Percentiles rank a stretch among this genome's conserved stretches.
Evolutionary conservation across 2,888 invertebrate species (phyloP).

Genomic region (Taphrorychus bicolor): DNA sequence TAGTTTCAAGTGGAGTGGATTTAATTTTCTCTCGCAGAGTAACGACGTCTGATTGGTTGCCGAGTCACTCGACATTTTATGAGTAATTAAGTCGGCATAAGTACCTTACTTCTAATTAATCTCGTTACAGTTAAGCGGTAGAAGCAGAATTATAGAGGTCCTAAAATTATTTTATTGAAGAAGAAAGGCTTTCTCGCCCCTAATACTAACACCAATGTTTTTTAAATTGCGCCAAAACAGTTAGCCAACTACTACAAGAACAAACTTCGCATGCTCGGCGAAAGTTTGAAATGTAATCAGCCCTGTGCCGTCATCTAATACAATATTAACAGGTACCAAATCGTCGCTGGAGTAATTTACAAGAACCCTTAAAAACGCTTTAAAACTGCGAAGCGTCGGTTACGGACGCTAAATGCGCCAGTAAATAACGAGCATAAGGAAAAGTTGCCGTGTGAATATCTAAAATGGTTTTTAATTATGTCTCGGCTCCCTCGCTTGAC

Average conservation of each 20-base stretch:
- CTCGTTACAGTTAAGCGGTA: background rate
- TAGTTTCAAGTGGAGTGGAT: background rate
- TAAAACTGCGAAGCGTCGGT: conserved; percentile 1
- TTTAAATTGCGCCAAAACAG: background rate
- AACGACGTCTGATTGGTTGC: background rate
- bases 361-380: conserved; percentile 2
- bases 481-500: conserved; percentile 11
- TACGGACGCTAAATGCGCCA: conserved; percentile 6
- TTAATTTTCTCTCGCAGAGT: background rate
- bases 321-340: conserved; percentile 9
- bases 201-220: no score
- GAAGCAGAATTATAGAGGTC: background rate
- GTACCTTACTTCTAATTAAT: conserved; percentile 1
- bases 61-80: background rate
- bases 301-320: conserved; percentile 1
- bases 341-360: conserved; percentile 8
- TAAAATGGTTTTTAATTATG: conserved; percentile 23
- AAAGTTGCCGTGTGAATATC: conserved; percentile 16
- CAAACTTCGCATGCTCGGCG: background rate
- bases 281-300: conserved; percentile 8
- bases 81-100: conserved; percentile 4
- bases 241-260: background rate
- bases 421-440: conserved; percentile 18
- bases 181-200: no score
- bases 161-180: background rate